A percentile compares a stretch with the other conserved stretches of the same genome.
Evolutionary conservation across 2,113 vertebrate genomes (phyloP).

Genomic region (Bufo gargarizans): DNA sequence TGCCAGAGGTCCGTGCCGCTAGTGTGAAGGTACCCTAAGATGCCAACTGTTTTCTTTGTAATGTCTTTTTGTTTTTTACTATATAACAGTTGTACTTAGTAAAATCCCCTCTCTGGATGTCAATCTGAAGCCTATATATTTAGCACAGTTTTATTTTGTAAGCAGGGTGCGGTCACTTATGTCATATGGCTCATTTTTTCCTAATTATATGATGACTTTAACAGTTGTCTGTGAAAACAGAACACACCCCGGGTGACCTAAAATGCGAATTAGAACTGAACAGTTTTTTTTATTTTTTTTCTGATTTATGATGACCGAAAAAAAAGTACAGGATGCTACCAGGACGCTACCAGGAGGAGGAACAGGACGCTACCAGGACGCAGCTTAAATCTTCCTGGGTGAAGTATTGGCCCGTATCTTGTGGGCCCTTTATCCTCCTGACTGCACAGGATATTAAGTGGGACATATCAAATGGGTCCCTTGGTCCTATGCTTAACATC

Average conservation of each 20-base stretch:
- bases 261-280: background rate
- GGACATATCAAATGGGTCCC: too few species aligned
- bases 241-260: conserved; percentile 22
- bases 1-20: too few species aligned
- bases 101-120: background rate
- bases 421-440: too few species aligned
- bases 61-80: background rate
- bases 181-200: background rate
- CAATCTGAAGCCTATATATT: background rate
- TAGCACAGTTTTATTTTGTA: background rate
- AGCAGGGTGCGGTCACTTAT: background rate
- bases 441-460: too few species aligned
- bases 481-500: too few species aligned
- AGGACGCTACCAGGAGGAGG: too few species aligned
- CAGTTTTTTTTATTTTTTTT: background rate
- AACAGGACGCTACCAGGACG: too few species aligned
- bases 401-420: too few species aligned
- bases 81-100: background rate
- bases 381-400: too few species aligned
- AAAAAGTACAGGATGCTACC: too few species aligned
- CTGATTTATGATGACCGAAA: too few species aligned
- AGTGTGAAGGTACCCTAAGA: too few species aligned
- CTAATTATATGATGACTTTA: background rate
- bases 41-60: background rate
- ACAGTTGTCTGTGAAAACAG: background rate